A percentile compares a stretch with the other conserved stretches of the same genome.
Conservation (phyloP, 2,888 invertebrate species). For the Hoplodrina ambigua region DNA sequence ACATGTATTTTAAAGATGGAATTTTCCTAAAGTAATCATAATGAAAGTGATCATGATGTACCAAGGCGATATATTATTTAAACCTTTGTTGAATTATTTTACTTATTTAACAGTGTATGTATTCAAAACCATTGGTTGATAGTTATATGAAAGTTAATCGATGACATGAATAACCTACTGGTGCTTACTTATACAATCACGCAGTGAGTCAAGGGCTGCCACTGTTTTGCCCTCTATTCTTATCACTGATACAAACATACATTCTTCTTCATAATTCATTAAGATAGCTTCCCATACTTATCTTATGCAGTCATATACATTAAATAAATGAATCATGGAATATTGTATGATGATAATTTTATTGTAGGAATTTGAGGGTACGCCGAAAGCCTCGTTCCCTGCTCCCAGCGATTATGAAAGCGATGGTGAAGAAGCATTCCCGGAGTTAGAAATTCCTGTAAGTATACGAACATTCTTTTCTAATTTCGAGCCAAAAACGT, state of each 20-base stretch:
- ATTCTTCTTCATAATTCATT: slow-evolving; percentile 52
- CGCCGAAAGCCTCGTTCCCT: slow-evolving; percentile 76
- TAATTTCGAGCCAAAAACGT: slow-evolving; percentile 10
- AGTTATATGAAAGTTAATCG: slow-evolving; percentile 1
- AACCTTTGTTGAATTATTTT: background rate
- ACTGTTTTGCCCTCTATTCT: slow-evolving; percentile 69
- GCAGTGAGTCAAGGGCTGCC: slow-evolving; percentile 72
- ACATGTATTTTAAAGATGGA: slow-evolving; percentile 6
- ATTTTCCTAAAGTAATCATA: background rate
- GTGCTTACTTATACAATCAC: slow-evolving; percentile 18
- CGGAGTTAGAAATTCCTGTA: slow-evolving; percentile 85
- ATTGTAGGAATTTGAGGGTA: slow-evolving; percentile 81
- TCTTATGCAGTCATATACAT: slow-evolving; percentile 11
- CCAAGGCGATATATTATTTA: background rate
- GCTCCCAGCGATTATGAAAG: slow-evolving; percentile 85
- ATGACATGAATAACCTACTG: slow-evolving; percentile 4
- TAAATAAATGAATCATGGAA: slow-evolving; percentile 25
- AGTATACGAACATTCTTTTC: slow-evolving; percentile 67
- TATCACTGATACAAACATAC: slow-evolving; percentile 62
- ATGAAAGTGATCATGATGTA: slow-evolving; percentile 9
- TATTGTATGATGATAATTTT: slow-evolving; percentile 24
- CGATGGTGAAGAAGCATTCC: slow-evolving; percentile 87
- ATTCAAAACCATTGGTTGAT: no score
- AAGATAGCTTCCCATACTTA: slow-evolving; percentile 34
- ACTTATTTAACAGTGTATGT: background rate